Percentiles rank a stretch among this genome's conserved stretches.
Evolutionary conservation across 2,797 vertebrate genomes (phyloP).

Genomic region (Chaetophractus vellerosus): DNA sequence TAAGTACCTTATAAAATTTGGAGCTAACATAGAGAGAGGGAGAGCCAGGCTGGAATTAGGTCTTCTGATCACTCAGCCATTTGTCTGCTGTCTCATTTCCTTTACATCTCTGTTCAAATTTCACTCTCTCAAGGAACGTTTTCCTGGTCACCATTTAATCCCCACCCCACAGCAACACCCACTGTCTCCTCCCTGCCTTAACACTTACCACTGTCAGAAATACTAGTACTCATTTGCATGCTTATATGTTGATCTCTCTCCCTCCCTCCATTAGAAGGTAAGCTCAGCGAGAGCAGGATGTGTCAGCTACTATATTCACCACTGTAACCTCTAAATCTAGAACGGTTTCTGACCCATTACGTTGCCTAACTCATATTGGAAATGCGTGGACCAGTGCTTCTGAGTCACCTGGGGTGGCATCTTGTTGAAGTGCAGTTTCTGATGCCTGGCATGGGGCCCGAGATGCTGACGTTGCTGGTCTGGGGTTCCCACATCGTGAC

Average conservation of each 20-base stretch:
- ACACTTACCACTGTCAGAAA: neutral
- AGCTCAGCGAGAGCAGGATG: neutral
- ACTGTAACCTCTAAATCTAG: neutral
- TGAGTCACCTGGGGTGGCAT: neutral
- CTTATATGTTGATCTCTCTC: neutral
- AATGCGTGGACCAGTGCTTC: neutral
- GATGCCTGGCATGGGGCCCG: neutral
- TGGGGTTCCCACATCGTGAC: neutral
- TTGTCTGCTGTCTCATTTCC: neutral
- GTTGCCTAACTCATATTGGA: neutral
- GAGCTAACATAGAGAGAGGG: neutral
- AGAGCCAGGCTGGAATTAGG: neutral
- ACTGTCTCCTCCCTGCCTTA: rapidly evolving
- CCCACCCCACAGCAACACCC: neutral
- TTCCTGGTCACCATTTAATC: neutral
- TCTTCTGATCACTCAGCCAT: neutral
- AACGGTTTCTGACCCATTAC: no score
- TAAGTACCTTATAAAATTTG: neutral
- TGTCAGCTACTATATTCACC: neutral
- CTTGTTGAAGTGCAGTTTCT: neutral
- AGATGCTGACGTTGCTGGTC: neutral
- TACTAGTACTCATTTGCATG: neutral
- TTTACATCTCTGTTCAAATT: neutral
- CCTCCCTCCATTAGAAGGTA: neutral
- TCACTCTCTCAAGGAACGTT: neutral